Evolutionary conservation across 1,140 invertebrate species (phyloP).

Genomic region (Drosophila pseudoobscura): DNA sequence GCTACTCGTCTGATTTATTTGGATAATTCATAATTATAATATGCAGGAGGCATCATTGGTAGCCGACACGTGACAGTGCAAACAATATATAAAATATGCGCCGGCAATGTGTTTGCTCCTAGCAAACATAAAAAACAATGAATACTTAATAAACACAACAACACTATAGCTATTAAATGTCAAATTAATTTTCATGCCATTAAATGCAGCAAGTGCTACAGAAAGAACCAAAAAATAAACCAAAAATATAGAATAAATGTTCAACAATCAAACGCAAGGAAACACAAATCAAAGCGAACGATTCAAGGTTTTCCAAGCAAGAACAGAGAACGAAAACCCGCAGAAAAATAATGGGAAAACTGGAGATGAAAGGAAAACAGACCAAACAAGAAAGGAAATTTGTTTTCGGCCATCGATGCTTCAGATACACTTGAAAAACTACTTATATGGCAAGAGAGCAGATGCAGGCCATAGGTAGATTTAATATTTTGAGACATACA

Average conservation of each 20-base stretch:
- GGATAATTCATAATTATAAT: conserved; percentile 68
- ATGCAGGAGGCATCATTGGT: conserved; percentile 35
- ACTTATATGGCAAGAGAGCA: too few species aligned
- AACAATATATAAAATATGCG: conserved; percentile 38
- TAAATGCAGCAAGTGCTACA: conserved; percentile 62
- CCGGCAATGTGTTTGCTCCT: conserved; percentile 55
- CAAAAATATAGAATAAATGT: conserved; percentile 33
- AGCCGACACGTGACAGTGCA: conserved; percentile 60
- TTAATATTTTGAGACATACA: too few species aligned
- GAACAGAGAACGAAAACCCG: too few species aligned
- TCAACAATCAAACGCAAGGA: conserved; percentile 34
- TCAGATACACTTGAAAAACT: too few species aligned
- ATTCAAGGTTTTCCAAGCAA: conserved; percentile 30
- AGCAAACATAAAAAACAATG: conserved; percentile 60
- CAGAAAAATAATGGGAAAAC: too few species aligned
- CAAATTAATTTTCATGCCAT: conserved; percentile 74
- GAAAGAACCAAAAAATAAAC: conserved; percentile 20
- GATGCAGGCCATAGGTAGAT: too few species aligned
- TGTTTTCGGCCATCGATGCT: too few species aligned
- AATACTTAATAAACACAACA: conserved; percentile 53
- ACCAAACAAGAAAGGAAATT: conserved; percentile 6
- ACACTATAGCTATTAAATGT: conserved; percentile 52
- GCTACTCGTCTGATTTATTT: conserved; percentile 66
- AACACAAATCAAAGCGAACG: conserved; percentile 55
- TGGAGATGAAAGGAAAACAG: conserved; percentile 8